phyloP scores from a whole-genome alignment of 2,113 vertebrate species.

The Willisornis vidua region DNA sequence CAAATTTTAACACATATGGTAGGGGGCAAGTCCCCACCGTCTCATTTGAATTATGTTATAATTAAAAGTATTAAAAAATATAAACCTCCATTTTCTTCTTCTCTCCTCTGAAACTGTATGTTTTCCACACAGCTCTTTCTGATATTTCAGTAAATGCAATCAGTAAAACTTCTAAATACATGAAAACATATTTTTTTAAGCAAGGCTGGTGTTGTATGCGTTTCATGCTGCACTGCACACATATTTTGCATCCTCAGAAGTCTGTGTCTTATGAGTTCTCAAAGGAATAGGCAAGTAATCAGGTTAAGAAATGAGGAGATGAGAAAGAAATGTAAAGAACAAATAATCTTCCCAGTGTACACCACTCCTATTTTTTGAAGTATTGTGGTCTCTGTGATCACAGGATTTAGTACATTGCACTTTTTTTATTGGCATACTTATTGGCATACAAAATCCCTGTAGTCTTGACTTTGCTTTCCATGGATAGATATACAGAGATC shows the following conservation, averaged over 20 bases:
- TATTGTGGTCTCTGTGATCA: neutral
- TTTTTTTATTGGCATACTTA: neutral
- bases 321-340: neutral
- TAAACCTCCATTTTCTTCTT: neutral
- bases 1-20: neutral
- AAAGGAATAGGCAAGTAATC: neutral
- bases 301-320: neutral
- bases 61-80: neutral
- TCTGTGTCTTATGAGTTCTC: neutral
- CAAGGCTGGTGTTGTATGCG: neutral
- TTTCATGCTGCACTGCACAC: neutral
- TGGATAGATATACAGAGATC: neutral
- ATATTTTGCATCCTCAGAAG: neutral
- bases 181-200: neutral
- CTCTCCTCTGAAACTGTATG: neutral
- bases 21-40: neutral
- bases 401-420: neutral
- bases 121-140: neutral
- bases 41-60: neutral
- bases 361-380: neutral
- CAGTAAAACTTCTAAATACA: neutral
- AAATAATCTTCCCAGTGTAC: neutral
- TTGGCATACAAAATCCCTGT: neutral
- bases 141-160: neutral
- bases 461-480: neutral